Evolutionary conservation across 2,888 invertebrate species (phyloP).

Genomic region (Deilephila porcellus): DNA sequence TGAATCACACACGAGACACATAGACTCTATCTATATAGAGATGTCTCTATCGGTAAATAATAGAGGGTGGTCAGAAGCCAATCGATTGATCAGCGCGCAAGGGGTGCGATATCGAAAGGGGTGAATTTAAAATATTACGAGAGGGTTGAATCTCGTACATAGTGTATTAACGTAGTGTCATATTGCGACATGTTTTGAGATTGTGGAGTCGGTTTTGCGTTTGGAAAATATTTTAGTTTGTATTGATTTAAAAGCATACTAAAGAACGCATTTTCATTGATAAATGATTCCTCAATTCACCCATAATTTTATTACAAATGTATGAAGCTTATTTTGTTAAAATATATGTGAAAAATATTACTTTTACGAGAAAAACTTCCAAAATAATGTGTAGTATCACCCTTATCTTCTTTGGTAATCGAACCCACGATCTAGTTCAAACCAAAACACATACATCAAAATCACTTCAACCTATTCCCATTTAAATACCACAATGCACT

Average conservation of each 20-base stretch:
- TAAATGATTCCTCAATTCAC: background rate
- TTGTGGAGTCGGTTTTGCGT: background rate
- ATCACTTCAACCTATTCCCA: background rate
- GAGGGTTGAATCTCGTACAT: constrained; percentile 48
- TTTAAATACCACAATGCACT: constrained; percentile 56
- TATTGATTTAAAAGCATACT: background rate
- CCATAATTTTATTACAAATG: too few relatives aligned
- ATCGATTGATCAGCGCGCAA: constrained; percentile 72
- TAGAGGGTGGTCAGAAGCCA: constrained; percentile 72
- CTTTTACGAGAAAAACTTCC: too few relatives aligned
- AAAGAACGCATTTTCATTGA: background rate
- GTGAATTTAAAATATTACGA: constrained; percentile 78
- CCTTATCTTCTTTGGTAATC: too few relatives aligned
- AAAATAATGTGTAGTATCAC: too few relatives aligned
- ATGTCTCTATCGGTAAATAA: constrained; percentile 69
- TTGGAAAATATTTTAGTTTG: background rate
- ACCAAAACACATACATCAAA: background rate
- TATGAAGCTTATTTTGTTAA: too few relatives aligned
- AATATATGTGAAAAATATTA: too few relatives aligned
- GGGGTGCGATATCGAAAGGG: constrained; percentile 67
- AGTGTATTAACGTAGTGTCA: constrained; percentile 20
- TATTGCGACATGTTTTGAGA: constrained; percentile 10
- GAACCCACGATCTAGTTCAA: too few relatives aligned
- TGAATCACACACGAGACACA: constrained; percentile 12
- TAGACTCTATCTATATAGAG: constrained; percentile 12